Base-by-base conservation (phyloP, 2,113 vertebrate genomes). In the Crocuta crocuta region DNA sequence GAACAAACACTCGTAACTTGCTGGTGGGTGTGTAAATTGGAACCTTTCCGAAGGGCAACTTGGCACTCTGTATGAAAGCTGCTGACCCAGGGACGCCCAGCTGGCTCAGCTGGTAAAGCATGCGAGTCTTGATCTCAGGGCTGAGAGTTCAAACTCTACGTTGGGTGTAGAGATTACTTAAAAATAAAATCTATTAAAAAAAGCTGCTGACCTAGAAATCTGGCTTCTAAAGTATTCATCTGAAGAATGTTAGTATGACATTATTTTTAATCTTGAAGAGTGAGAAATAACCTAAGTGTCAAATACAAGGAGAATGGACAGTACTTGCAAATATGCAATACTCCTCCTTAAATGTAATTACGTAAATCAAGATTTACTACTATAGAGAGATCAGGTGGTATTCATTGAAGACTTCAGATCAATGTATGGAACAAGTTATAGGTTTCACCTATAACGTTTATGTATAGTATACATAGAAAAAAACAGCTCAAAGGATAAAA, bases 201-300 rank as follows among this genome's bases (percentile, higher is more conserved):
- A 61, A 61, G 19, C 58, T 33, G 31, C 2, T 76, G 63, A 88
- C 58, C 58, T 58, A 91, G 65, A 91, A 95, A 91, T 81, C 80
- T 73, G 63, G 70, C 84, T 76, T 91, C 87, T 90, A 82, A 82
- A 19, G 55, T 80, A 87, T 95, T 89, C 50, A 93, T 45, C 66
- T 82, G n/a, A 80, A 91, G 53, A 73, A 53, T 55, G 78, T 43
- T 94, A 73, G 19, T 26, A 73, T 45, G n/a, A 84, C 12, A 53
- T 93, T 84, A 82, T 45, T 82, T 83, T 71, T 91, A 78, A 88
- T 76, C 65, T n/a, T 71, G 3, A 93, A 89, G 91, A 93, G 53
- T 82, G 48, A 91, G 39, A 94, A 91, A 96, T 85, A 90, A 88
- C 3, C 55, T 94, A 83, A 74, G 68, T 45, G 76, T 78, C 66